These are phyloP conservation scores for Streptopelia turtur DNA, from an alignment of 2,797 vertebrate species.

Conservation along the genomic window DNA sequence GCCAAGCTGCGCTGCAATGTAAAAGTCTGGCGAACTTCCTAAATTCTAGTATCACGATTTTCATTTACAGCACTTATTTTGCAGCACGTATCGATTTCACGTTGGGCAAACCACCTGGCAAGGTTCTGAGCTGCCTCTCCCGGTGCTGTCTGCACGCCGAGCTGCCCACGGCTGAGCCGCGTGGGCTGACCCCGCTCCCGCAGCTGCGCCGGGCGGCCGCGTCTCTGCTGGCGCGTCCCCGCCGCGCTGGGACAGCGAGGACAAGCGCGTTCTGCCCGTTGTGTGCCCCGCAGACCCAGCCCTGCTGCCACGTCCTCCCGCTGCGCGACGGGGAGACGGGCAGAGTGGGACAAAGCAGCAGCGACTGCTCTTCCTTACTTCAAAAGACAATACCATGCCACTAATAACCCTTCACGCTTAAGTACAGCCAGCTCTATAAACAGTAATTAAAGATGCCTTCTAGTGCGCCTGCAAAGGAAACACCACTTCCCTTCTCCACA, in stretches of 20 bases:
- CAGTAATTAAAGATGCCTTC: slow-evolving; percentile 42
- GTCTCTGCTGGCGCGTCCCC: fast-evolving
- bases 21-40: slow-evolving; percentile 30
- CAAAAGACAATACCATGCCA: slow-evolving; percentile 5
- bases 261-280: fast-evolving
- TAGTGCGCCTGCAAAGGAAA: slow-evolving; percentile 32
- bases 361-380: slow-evolving; percentile 22
- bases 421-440: slow-evolving; percentile 26
- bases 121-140: not conserved
- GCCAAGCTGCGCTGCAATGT: slow-evolving; percentile 10
- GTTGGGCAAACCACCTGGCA: not conserved
- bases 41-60: not conserved
- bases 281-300: not conserved
- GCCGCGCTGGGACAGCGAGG: not conserved
- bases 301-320: not conserved
- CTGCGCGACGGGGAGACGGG: not conserved
- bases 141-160: not conserved
- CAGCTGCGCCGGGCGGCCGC: not conserved
- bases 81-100: not conserved
- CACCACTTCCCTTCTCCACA: not conserved
- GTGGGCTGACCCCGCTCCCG: not conserved
- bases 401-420: slow-evolving; percentile 9
- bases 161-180: fast-evolving
- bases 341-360: not conserved
- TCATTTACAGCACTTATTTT: not conserved